Evolutionary conservation across 2,113 vertebrate species (phyloP), one percentile per base, ranked within the genome.

Genomic region (Phasianus colchicus): DNA sequence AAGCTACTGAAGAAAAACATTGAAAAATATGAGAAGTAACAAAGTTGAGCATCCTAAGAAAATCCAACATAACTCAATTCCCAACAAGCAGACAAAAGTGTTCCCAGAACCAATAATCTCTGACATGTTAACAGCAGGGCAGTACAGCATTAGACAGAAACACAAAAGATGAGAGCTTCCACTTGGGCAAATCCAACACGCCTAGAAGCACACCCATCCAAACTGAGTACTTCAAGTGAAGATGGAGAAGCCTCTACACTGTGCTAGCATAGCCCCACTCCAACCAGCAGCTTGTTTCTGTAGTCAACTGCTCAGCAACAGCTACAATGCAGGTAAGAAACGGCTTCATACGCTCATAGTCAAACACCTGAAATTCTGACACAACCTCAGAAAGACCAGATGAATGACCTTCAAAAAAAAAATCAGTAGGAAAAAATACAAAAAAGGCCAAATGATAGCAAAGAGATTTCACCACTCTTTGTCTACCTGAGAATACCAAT

Each of bases 151-250:
- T 76, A n/a, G n/a, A 6, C n/a, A 61, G 25, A 58, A 5, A 36
- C n/a, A 38, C 20, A 67, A 34, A 67, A 36, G 12, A 17, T 11
- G 5, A 42, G 13, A 24, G 21, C 12, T 81, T 73, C 47, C 25
- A 38, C 17, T 29, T 6, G 5, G 9, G 3, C 40, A 57, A 22
- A 63, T 14, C 36, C 47, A 47, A 64, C 50, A 65, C 9, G 15
- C 48, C 22, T 24, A 21, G 42, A 34, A n/a, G 29, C 4, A 0
- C 2, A 9, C 29, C 15, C 61, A 52, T 4, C 10, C 47, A 40
- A 74, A 42, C 22, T 73, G 17, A 67, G 10, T 9, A 13, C 32
- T 48, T 58, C 61, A 61, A n/a, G 14, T 70, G 52, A 61, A 30
- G 50, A 42, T 16, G 8, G 36, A 54, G 71, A 2, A 34, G 29